phyloP scores from a whole-genome alignment of 2,888 invertebrate species.

The Apodemia zela region DNA sequence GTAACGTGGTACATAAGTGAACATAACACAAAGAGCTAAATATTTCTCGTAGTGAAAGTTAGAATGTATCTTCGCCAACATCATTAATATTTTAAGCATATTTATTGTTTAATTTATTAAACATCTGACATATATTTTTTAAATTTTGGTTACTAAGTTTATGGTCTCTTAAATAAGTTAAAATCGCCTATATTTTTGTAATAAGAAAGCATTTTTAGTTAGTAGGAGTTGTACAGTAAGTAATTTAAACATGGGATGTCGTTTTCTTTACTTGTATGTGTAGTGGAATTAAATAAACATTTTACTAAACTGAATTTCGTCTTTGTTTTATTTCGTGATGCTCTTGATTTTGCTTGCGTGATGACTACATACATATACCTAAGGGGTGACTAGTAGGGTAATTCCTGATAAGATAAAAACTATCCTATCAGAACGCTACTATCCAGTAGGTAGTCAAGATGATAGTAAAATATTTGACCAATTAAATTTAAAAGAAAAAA shows the following conservation, averaged over 20 bases:
- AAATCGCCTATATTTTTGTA: conserved; percentile 36
- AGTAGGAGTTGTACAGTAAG: conserved; percentile 38
- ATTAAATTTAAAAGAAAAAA: too few species aligned
- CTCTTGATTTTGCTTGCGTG: neutral
- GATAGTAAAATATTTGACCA: too few species aligned
- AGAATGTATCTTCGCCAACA: conserved; percentile 9
- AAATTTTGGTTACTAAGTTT: conserved; percentile 25
- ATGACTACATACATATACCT: too few species aligned
- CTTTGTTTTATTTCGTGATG: conserved; percentile 16
- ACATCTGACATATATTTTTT: conserved; percentile 4
- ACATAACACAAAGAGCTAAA: conserved; percentile 3
- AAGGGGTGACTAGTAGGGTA: too few species aligned
- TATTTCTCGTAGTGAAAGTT: conserved; percentile 20
- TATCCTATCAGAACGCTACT: too few species aligned
- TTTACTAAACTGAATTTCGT: conserved; percentile 32
- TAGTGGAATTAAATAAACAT: conserved; percentile 39
- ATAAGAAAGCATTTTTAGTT: conserved; percentile 42
- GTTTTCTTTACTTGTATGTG: conserved; percentile 40
- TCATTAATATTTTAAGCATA: conserved; percentile 13
- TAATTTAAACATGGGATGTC: conserved; percentile 37
- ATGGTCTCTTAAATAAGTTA: conserved; percentile 35
- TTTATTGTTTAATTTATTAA: conserved; percentile 3
- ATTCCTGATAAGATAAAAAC: too few species aligned
- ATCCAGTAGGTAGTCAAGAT: too few species aligned
- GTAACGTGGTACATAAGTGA: conserved; percentile 5